phyloP scores from a whole-genome alignment of 2,113 vertebrate genomes.

The Muntiacus muntjak region DNA sequence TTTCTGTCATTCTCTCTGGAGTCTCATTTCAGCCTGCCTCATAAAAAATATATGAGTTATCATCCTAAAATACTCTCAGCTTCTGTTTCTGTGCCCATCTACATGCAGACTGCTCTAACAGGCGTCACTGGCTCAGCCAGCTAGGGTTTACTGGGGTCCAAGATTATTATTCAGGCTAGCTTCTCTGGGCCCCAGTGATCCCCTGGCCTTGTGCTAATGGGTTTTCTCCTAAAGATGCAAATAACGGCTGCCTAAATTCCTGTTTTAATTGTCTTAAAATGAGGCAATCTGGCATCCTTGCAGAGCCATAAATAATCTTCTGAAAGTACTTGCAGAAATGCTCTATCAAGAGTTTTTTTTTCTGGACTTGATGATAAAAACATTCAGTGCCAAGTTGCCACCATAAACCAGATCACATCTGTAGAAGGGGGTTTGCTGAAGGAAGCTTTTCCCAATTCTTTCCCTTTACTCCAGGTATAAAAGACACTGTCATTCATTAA shows the following conservation, averaged over 20 bases:
- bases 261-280: slow-evolving; percentile 59
- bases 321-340: slow-evolving; percentile 36
- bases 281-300: slow-evolving; percentile 43
- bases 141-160: neutral
- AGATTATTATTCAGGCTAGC: slow-evolving; percentile 49
- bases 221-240: slow-evolving; percentile 58
- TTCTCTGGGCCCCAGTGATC: neutral
- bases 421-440: neutral
- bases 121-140: neutral
- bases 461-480: neutral
- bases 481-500: neutral
- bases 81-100: neutral
- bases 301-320: slow-evolving; percentile 52
- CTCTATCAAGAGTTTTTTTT: slow-evolving; percentile 50
- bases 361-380: slow-evolving; percentile 12
- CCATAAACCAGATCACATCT: neutral
- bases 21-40: slow-evolving; percentile 44
- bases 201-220: slow-evolving; percentile 47
- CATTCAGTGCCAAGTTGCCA: neutral
- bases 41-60: slow-evolving; percentile 66
- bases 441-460: neutral
- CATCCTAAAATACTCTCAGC: slow-evolving; percentile 57
- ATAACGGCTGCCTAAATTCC: slow-evolving; percentile 36
- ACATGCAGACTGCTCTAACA: neutral
- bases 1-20: slow-evolving; percentile 51